These are phyloP conservation scores for Podarcis cretensis DNA, from an alignment of 2,113 vertebrate genomes.

Conservation along the genomic window DNA sequence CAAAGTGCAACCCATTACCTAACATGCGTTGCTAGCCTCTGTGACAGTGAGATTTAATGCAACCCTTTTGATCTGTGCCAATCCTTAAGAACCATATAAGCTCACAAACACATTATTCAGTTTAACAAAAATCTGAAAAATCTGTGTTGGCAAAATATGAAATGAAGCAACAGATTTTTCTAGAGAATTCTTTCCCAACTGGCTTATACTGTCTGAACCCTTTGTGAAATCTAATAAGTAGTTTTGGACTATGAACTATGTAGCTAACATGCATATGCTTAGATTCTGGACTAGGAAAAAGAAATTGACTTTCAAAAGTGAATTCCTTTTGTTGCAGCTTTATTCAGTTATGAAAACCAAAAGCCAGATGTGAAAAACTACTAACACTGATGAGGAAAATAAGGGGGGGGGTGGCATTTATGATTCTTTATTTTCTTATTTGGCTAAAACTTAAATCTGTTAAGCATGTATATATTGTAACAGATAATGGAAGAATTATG, in stretches of 20 bases:
- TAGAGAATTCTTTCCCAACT: not conserved
- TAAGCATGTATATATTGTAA: not conserved
- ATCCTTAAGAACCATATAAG: not conserved
- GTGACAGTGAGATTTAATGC: not conserved
- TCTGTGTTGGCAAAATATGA: not conserved
- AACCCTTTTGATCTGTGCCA: not conserved
- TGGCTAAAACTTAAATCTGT: not conserved
- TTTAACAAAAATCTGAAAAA: slow-evolving; percentile 9
- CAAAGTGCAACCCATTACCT: slow-evolving; percentile 37
- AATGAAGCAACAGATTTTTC: not conserved
- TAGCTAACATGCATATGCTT: not conserved
- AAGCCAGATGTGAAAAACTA: not conserved
- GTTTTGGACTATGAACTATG: not conserved
- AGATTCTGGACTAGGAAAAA: not conserved
- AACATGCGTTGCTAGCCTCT: not conserved
- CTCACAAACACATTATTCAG: slow-evolving; percentile 1
- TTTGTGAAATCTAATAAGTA: not conserved
- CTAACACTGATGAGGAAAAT: not conserved
- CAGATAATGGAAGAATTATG: not conserved
- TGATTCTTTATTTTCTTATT: not conserved
- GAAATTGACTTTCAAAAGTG: not conserved
- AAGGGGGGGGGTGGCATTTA: not conserved
- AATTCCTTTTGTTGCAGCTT: not conserved
- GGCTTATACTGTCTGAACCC: not conserved
- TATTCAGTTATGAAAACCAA: not conserved